These are phyloP conservation scores for Lithophane socia DNA, from an alignment of 2,888 invertebrate species.

Conservation along the genomic window DNA sequence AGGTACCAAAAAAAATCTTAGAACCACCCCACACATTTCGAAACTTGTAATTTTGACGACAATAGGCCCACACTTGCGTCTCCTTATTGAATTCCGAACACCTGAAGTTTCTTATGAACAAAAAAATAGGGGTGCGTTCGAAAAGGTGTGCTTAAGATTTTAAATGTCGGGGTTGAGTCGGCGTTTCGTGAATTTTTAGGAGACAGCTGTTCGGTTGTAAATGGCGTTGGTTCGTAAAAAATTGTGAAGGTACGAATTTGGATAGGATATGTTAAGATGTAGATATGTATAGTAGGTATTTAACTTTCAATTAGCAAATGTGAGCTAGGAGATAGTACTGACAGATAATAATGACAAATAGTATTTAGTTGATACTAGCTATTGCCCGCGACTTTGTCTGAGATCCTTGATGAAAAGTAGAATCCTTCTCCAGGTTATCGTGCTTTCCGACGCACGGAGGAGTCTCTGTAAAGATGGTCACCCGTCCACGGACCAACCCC, in stretches of 20 bases:
- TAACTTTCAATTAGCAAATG: neutral
- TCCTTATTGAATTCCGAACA: constrained; percentile 27
- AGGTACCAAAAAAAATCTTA: constrained; percentile 24
- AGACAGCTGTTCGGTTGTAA: constrained; percentile 29
- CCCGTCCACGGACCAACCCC: too few relatives aligned
- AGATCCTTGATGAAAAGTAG: too few relatives aligned
- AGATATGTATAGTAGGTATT: neutral
- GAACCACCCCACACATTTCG: constrained; percentile 18
- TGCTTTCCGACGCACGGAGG: too few relatives aligned
- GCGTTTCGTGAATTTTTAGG: neutral
- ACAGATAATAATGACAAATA: neutral
- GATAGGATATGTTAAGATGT: neutral
- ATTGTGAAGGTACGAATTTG: neutral
- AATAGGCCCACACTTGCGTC: constrained; percentile 51
- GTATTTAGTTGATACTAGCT: too few relatives aligned
- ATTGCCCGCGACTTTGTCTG: too few relatives aligned
- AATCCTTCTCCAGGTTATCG: too few relatives aligned
- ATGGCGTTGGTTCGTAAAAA: neutral
- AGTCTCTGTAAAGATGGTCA: too few relatives aligned
- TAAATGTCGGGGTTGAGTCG: neutral
- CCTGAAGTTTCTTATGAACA: constrained; percentile 33
- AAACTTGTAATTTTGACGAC: constrained; percentile 15
- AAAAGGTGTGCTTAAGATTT: constrained; percentile 40
- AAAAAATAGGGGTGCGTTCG: constrained; percentile 17
- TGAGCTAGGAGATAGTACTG: neutral